Percentiles rank a stretch among this genome's conserved stretches.
Conservation (phyloP, 2,797 vertebrate genomes). For the Sphenodon punctatus region DNA sequence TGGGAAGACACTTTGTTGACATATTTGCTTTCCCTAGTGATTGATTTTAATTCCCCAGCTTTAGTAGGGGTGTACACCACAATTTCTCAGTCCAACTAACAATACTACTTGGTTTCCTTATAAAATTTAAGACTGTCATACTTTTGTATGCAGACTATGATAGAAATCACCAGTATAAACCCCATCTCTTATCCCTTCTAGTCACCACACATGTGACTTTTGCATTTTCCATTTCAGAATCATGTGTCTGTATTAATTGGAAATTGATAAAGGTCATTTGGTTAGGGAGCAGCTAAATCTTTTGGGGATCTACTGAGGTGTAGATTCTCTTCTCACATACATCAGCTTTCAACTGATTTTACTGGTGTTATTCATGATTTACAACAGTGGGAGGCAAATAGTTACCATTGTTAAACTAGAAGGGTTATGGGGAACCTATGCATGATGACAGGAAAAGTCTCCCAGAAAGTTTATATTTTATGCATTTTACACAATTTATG, state of each 20-base stretch:
- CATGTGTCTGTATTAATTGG: not conserved
- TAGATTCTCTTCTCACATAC: not conserved
- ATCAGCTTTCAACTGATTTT: not conserved
- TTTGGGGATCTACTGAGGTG: accelerated
- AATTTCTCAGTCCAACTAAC: not conserved
- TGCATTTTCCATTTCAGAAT: not conserved
- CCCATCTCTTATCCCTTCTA: not conserved
- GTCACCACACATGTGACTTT: not conserved
- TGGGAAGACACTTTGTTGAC: conserved; percentile 55
- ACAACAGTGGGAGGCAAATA: accelerated
- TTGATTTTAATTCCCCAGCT: conserved; percentile 42
- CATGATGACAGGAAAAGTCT: not conserved
- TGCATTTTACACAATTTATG: not conserved
- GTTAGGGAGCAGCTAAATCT: not conserved
- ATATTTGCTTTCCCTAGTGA: conserved; percentile 61
- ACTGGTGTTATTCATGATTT: not conserved
- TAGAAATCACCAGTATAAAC: conserved; percentile 3
- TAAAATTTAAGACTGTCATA: conserved; percentile 25
- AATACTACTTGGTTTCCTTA: not conserved
- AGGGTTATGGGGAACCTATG: not conserved
- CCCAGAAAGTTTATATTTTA: not conserved
- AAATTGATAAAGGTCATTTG: not conserved
- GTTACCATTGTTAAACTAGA: no score
- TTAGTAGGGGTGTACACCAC: conserved; percentile 26
- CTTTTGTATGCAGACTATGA: not conserved